Conservation (phyloP, 2,113 vertebrate species). For the Poecilia latipinna region DNA sequence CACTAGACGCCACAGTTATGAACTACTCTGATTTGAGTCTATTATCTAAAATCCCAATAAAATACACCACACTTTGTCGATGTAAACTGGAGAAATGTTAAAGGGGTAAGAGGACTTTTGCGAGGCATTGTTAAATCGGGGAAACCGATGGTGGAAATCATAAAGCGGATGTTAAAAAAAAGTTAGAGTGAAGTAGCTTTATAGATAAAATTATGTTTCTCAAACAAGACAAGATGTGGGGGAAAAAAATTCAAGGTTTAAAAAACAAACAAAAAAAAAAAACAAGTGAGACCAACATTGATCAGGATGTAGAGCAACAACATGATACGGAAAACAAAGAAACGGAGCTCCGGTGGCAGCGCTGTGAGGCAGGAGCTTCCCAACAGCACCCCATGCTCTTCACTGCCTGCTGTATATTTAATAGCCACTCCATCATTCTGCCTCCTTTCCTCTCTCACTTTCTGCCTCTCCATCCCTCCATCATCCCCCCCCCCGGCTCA, state of each 20-base stretch:
- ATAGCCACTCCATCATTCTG: slow-evolving; percentile 82
- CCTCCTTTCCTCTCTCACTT: slow-evolving; percentile 55
- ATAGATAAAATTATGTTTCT: background rate
- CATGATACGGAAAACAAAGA: slow-evolving; percentile 24
- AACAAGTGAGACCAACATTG: background rate
- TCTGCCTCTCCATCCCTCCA: slow-evolving; percentile 38
- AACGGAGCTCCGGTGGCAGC: slow-evolving; percentile 56
- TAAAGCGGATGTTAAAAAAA: background rate
- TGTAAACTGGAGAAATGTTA: background rate
- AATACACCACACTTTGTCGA: background rate
- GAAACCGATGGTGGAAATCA: background rate
- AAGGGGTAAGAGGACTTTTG: background rate
- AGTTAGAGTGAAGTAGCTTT: background rate
- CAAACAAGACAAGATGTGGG: background rate
- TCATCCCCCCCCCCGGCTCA: slow-evolving; percentile 45
- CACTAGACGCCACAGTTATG: background rate
- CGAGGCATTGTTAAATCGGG: background rate
- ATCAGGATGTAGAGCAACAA: slow-evolving; percentile 11
- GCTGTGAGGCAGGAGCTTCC: slow-evolving; percentile 85
- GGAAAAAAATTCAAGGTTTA: background rate
- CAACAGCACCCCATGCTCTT: slow-evolving; percentile 83
- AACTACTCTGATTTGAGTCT: background rate
- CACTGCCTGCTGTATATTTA: slow-evolving; percentile 82
- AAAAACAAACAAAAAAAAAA: background rate
- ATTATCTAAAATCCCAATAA: background rate